Conservation (phyloP, 2,888 invertebrate species). For the Stenolophus ochropezus region DNA sequence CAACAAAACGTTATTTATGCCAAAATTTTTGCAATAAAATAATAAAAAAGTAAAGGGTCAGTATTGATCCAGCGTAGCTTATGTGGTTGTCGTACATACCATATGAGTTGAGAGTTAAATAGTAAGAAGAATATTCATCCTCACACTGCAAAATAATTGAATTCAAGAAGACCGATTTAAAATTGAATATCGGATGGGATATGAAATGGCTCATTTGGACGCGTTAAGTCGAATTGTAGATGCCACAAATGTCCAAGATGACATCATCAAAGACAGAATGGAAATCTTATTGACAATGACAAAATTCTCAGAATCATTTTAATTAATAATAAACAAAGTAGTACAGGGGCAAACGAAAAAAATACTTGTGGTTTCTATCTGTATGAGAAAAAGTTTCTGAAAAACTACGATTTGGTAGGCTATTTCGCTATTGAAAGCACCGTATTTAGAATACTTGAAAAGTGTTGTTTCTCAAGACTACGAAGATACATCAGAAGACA, state of each 20-base stretch:
- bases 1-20: too few species aligned
- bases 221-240: slow-evolving; percentile 62
- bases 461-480: background rate
- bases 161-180: slow-evolving; percentile 64
- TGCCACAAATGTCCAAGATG: slow-evolving; percentile 43
- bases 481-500: background rate
- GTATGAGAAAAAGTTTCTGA: slow-evolving; percentile 61
- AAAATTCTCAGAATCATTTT: slow-evolving; percentile 34
- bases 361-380: too few species aligned
- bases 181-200: slow-evolving; percentile 63
- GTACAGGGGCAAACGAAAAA: slow-evolving; percentile 52
- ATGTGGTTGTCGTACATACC: too few species aligned
- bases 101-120: too few species aligned
- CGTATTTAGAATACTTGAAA: background rate
- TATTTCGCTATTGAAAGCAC: slow-evolving; percentile 49
- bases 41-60: too few species aligned
- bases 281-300: slow-evolving; percentile 47
- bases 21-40: too few species aligned
- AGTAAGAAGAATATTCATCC: slow-evolving; percentile 64
- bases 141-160: slow-evolving; percentile 64
- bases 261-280: slow-evolving; percentile 42
- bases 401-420: slow-evolving; percentile 60
- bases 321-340: slow-evolving; percentile 38
- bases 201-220: slow-evolving; percentile 64
- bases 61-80: too few species aligned